Evolutionary conservation across 1,140 invertebrate genomes (phyloP).

Genomic region (Arion vulgaris): DNA sequence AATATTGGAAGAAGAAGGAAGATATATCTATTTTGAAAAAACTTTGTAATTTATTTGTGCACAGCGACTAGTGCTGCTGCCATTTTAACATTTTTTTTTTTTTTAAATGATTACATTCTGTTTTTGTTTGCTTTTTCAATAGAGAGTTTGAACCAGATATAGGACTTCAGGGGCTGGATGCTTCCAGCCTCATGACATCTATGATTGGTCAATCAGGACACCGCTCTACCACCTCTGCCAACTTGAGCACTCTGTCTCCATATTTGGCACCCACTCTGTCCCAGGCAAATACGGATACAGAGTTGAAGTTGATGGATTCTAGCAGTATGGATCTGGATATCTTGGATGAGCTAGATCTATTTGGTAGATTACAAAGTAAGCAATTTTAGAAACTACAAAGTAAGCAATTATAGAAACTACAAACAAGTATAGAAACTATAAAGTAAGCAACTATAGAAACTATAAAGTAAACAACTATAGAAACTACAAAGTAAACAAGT

Average conservation of each 20-base stretch:
- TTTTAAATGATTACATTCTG: no score
- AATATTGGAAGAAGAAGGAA: no score
- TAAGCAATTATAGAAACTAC: no score
- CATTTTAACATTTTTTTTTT: no score
- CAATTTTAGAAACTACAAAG: no score
- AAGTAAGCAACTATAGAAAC: no score
- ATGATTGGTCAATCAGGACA: conserved; percentile 60
- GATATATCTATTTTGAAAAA: no score
- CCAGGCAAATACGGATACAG: neutral
- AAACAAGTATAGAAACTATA: no score
- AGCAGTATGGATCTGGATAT: neutral
- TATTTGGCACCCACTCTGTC: neutral
- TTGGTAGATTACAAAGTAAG: neutral
- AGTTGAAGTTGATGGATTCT: neutral
- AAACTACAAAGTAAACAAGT: no score
- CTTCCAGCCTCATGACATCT: conserved; percentile 71
- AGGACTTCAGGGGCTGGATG: conserved; percentile 71
- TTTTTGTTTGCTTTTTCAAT: neutral
- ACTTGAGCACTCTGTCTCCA: neutral
- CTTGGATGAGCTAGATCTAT: neutral
- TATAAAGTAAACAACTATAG: no score
- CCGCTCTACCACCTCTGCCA: neutral
- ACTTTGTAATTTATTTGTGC: no score
- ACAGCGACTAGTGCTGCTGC: no score
- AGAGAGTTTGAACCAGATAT: conserved; percentile 70